These are phyloP conservation scores for Pseudomyrmex cubaensis DNA, from an alignment of 1,140 invertebrate species.

Conservation along the genomic window DNA sequence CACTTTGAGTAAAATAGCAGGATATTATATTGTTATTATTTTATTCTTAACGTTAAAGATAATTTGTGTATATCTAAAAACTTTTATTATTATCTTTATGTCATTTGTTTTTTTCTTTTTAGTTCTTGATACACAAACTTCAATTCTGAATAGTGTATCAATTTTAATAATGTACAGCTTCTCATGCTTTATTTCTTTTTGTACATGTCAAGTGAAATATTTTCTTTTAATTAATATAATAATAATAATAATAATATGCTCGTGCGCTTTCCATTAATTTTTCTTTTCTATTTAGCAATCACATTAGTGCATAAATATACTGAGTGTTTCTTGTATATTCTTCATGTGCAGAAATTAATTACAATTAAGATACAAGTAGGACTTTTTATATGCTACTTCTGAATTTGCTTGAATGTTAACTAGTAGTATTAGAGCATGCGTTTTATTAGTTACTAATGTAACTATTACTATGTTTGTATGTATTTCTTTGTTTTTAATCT, in stretches of 20 bases:
- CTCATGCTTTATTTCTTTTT: not conserved
- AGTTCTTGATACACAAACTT: not conserved
- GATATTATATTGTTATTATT: slow-evolving; percentile 12
- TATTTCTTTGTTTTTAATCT: slow-evolving; percentile 16
- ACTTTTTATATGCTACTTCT: slow-evolving; percentile 28
- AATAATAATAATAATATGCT: slow-evolving; percentile 39
- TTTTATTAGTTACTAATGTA: slow-evolving; percentile 50
- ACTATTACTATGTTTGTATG: slow-evolving; percentile 16
- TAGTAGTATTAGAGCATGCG: slow-evolving; percentile 54
- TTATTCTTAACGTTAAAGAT: not conserved
- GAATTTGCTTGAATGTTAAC: slow-evolving; percentile 49
- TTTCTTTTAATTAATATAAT: slow-evolving; percentile 34
- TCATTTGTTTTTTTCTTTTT: not conserved
- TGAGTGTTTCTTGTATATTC: slow-evolving; percentile 7
- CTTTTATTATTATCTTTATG: not conserved
- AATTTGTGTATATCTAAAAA: slow-evolving; percentile 2
- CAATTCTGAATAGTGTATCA: slow-evolving; percentile 1
- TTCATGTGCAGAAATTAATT: slow-evolving; percentile 30
- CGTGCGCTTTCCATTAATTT: slow-evolving; percentile 49
- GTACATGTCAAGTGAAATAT: slow-evolving; percentile 17
- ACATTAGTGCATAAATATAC: slow-evolving; percentile 38
- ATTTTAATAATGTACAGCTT: not conserved
- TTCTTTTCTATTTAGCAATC: slow-evolving; percentile 44
- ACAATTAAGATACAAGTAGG: slow-evolving; percentile 22
- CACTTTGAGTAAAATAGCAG: slow-evolving; percentile 15